A percentile compares a stretch with the other conserved stretches of the same genome.
Evolutionary conservation across 2,797 vertebrate species (phyloP).

Genomic region (Danio jaintianensis): DNA sequence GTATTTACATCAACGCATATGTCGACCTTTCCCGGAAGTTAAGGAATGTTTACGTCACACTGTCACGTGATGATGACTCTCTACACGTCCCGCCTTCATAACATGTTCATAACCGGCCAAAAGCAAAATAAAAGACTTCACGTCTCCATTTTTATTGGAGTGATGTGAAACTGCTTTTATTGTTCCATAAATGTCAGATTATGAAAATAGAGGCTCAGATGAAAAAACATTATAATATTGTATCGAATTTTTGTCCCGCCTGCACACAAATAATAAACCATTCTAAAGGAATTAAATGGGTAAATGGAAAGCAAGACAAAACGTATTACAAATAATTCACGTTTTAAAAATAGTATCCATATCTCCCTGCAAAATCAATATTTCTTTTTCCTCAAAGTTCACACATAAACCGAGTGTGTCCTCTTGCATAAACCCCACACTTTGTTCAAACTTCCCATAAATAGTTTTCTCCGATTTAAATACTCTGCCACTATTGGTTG

Average conservation of each 20-base stretch:
- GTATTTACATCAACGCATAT: neutral
- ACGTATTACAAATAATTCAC: neutral
- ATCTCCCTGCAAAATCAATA: no score
- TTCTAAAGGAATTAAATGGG: neutral
- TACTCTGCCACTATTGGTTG: constrained; percentile 53
- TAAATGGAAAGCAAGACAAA: neutral
- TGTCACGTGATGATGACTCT: neutral
- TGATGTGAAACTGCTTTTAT: neutral
- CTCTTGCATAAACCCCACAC: neutral
- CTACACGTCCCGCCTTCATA: neutral
- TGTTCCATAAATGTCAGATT: neutral
- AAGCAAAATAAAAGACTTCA: constrained; percentile 28
- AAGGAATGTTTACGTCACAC: neutral
- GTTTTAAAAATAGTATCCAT: neutral
- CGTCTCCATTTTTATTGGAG: neutral
- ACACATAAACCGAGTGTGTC: no score
- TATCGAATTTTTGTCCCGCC: neutral
- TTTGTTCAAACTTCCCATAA: neutral
- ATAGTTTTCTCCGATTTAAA: neutral
- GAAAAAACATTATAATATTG: neutral
- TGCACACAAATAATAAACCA: neutral
- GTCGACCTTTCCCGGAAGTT: constrained; percentile 16
- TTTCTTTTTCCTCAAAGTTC: neutral
- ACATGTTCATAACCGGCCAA: neutral
- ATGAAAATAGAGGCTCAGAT: neutral